These are phyloP conservation scores for Centrocercus urophasianus DNA, from an alignment of 2,113 vertebrate species.

Conservation along the genomic window DNA sequence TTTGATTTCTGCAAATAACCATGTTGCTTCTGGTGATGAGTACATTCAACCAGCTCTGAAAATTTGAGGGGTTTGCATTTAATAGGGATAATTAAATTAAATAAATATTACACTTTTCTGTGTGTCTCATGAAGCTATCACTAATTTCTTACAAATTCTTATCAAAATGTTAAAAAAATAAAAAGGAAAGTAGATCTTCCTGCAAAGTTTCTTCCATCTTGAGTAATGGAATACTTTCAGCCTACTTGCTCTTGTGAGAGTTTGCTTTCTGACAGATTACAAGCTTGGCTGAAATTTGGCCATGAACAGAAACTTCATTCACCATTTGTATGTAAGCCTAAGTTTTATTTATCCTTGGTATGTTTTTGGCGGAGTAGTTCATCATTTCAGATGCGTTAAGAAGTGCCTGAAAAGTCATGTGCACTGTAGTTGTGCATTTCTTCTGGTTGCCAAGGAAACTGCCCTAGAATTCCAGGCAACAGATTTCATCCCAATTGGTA, in stretches of 20 bases:
- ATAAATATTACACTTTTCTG: neutral
- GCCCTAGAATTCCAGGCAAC: conserved; percentile 62
- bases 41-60: neutral
- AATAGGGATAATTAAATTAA: neutral
- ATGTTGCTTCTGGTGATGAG: neutral
- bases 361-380: neutral
- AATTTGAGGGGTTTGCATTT: neutral
- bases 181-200: neutral
- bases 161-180: neutral
- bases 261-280: neutral
- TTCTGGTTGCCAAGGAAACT: conserved; percentile 72
- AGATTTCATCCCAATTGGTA: conserved; percentile 29
- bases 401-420: conserved; percentile 53
- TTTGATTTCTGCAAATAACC: neutral
- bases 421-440: conserved; percentile 14
- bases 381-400: conserved; percentile 32
- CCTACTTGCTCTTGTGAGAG: neutral
- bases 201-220: neutral
- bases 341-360: neutral
- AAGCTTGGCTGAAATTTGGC: neutral
- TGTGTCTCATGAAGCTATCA: neutral
- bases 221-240: neutral
- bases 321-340: neutral
- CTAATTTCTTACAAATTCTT: neutral
- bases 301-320: neutral